Evolutionary conservation across 2,113 vertebrate genomes (phyloP).

Genomic region (Laterallus jamaicensis): DNA sequence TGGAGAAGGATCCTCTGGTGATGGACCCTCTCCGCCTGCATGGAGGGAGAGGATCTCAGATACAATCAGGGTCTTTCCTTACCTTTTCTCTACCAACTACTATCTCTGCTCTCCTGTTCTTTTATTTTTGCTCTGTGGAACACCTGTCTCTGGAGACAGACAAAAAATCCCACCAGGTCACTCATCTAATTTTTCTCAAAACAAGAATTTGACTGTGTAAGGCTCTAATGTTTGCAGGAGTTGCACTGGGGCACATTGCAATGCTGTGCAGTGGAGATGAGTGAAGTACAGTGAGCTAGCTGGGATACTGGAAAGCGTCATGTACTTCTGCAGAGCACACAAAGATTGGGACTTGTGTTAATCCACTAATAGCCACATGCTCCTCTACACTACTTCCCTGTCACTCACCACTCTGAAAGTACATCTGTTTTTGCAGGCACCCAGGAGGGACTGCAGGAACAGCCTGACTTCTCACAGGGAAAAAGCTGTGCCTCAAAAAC

Average conservation of each 20-base stretch:
- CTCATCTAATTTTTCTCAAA: neutral
- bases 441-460: neutral
- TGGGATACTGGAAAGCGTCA: neutral
- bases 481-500: neutral
- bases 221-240: neutral
- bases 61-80: neutral
- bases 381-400: neutral
- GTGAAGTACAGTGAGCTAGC: accelerated
- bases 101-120: neutral
- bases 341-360: neutral
- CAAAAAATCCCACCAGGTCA: neutral
- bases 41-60: neutral
- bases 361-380: neutral
- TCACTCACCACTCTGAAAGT: neutral
- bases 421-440: accelerated
- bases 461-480: neutral
- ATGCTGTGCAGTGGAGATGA: accelerated
- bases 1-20: neutral
- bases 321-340: neutral
- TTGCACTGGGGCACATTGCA: neutral
- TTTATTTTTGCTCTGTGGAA: accelerated
- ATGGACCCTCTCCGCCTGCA: neutral
- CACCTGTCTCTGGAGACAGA: neutral
- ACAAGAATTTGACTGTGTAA: neutral
- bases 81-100: neutral